Conservation (phyloP, 2,888 invertebrate species). For the Drosophila tanythrix region DNA sequence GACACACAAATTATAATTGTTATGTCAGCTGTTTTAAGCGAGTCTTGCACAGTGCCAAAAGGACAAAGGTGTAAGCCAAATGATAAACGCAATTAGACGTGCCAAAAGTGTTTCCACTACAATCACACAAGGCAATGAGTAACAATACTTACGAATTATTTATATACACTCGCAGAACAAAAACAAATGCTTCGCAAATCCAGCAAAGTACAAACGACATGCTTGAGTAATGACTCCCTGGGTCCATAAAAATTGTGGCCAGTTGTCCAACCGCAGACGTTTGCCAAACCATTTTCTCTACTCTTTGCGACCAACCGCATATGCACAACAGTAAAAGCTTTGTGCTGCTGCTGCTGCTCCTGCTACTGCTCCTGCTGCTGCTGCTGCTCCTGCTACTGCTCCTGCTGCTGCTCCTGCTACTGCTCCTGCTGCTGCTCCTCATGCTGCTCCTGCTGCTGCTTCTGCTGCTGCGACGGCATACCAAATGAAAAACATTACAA, state of each 20-base stretch:
- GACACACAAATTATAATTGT: slow-evolving; percentile 55
- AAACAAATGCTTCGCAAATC: slow-evolving; percentile 42
- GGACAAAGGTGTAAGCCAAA: slow-evolving; percentile 34
- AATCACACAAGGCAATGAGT: slow-evolving; percentile 44
- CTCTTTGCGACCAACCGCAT: slow-evolving; percentile 29
- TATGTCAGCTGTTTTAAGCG: slow-evolving; percentile 62
- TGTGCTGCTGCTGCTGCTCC: slow-evolving; percentile 5
- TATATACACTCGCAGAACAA: slow-evolving; percentile 32
- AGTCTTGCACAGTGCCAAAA: slow-evolving; percentile 17
- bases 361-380: background rate
- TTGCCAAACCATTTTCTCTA: slow-evolving; percentile 36
- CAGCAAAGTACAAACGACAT: slow-evolving; percentile 60
- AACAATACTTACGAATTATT: slow-evolving; percentile 44
- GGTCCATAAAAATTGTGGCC: slow-evolving; percentile 49
- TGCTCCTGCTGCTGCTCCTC: too few relatives aligned
- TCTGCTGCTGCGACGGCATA: background rate
- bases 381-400: too few relatives aligned
- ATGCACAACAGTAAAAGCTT: slow-evolving; percentile 46
- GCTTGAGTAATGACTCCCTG: slow-evolving; percentile 59
- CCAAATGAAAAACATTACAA: slow-evolving; percentile 65
- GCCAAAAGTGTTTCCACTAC: slow-evolving; percentile 15
- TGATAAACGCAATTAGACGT: slow-evolving; percentile 56
- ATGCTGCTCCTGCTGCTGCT: too few relatives aligned
- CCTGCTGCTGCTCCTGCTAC: too few relatives aligned
- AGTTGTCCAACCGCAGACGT: slow-evolving; percentile 50